Percentiles rank a stretch among this genome's conserved stretches.
Evolutionary conservation across 2,113 vertebrate species (phyloP).

Genomic region (Barbus barbus): DNA sequence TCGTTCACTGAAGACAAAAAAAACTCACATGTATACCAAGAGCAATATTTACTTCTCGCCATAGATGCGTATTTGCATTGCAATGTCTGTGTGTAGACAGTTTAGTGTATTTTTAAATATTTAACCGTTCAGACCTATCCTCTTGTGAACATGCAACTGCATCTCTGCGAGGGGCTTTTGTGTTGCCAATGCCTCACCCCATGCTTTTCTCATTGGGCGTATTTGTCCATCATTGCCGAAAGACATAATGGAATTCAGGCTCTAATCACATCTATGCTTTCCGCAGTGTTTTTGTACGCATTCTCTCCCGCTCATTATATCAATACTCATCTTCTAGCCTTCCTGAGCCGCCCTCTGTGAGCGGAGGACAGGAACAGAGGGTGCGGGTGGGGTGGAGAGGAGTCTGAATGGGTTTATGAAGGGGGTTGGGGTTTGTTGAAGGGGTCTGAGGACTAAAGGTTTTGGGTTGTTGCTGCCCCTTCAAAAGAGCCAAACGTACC

Average conservation of each 20-base stretch:
- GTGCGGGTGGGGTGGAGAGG: constrained; percentile 4
- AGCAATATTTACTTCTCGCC: constrained; percentile 41
- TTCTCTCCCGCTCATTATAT: constrained; percentile 55
- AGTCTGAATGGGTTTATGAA: constrained; percentile 40
- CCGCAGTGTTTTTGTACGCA: constrained; percentile 28
- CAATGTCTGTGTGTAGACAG: constrained; percentile 31
- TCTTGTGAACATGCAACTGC: constrained; percentile 25
- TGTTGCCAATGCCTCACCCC: constrained; percentile 23
- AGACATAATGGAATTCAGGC: constrained; percentile 52
- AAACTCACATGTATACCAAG: constrained; percentile 19
- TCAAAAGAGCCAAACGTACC: constrained; percentile 52
- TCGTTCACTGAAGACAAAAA: constrained; percentile 19
- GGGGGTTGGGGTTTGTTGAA: constrained; percentile 45
- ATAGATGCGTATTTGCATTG: constrained; percentile 39
- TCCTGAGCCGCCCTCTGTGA: constrained; percentile 47
- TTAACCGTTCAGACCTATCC: constrained; percentile 28
- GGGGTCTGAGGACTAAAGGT: constrained; percentile 38
- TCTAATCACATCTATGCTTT: constrained; percentile 50
- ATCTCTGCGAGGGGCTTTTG: constrained; percentile 43
- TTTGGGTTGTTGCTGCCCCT: constrained; percentile 43
- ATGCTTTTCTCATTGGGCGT: constrained; percentile 42
- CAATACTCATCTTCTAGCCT: constrained; percentile 48
- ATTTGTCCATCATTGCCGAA: constrained; percentile 48
- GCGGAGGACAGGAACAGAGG: constrained; percentile 40
- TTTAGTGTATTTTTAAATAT: constrained; percentile 53